Conservation (phyloP, 2,113 vertebrate genomes). For the Lepisosteus oculatus region DNA sequence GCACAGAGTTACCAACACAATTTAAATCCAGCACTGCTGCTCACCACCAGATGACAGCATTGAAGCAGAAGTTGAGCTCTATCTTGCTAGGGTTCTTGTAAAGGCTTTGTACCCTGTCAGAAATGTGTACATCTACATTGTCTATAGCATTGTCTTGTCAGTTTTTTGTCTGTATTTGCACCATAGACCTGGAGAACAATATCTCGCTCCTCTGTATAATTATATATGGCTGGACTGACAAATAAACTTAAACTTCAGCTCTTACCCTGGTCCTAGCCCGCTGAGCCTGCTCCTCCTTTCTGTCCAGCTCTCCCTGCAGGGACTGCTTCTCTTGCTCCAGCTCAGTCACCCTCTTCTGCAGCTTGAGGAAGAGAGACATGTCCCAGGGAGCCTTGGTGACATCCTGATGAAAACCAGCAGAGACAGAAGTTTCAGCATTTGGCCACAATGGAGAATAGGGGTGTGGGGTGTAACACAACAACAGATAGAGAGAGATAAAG, state of each 20-base stretch:
- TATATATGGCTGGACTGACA: too few relatives aligned
- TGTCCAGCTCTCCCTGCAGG: slow-evolving; percentile 90
- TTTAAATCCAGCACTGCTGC: too few relatives aligned
- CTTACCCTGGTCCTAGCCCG: slow-evolving; percentile 84
- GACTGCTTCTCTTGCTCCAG: slow-evolving; percentile 93
- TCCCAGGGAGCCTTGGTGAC: slow-evolving; percentile 84
- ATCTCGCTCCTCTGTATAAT: too few relatives aligned
- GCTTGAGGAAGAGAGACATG: slow-evolving; percentile 94
- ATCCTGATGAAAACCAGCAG: slow-evolving; percentile 64
- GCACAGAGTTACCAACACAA: too few relatives aligned
- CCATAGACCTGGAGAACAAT: too few relatives aligned
- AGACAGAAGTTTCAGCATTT: not conserved
- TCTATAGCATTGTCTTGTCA: too few relatives aligned
- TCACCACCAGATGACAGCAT: too few relatives aligned
- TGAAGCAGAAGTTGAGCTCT: too few relatives aligned
- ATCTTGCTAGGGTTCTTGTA: too few relatives aligned
- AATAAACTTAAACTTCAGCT: slow-evolving; percentile 11
- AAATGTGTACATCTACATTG: too few relatives aligned
- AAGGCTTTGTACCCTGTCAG: too few relatives aligned
- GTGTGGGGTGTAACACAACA: not conserved
- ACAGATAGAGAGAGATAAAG: not conserved
- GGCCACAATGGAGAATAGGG: not conserved
- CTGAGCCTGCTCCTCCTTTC: slow-evolving; percentile 87
- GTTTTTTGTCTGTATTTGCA: too few relatives aligned
- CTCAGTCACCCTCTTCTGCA: slow-evolving; percentile 93